Conservation (phyloP, 2,113 vertebrate genomes). For the Diphyllodes magnificus region DNA sequence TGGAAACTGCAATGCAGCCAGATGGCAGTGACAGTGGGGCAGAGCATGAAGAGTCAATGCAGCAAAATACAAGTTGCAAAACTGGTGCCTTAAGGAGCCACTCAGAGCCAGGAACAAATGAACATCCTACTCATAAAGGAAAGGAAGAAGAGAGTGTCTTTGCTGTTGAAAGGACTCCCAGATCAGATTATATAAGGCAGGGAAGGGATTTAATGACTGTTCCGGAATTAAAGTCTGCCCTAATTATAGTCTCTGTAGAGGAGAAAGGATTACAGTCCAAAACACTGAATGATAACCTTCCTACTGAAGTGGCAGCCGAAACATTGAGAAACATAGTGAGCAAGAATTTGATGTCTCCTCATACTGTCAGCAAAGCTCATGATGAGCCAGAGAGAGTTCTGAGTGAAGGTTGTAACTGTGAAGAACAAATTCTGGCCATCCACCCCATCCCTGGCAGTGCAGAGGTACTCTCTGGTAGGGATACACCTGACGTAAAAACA, state of each 20-base stretch:
- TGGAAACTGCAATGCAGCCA: background rate
- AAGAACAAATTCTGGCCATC: background rate
- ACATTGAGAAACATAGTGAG: background rate
- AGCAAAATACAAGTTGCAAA: background rate
- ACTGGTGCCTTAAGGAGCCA: background rate
- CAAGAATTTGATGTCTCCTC: background rate
- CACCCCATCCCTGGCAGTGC: background rate
- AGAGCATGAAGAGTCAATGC: background rate
- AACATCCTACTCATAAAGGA: background rate
- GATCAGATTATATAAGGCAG: background rate
- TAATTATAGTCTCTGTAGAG: constrained; percentile 41
- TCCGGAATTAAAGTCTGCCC: background rate
- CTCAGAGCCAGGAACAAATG: background rate
- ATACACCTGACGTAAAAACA: background rate
- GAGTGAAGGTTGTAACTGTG: background rate
- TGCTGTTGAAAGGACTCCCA: background rate
- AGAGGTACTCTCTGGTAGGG: background rate
- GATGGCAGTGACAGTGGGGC: background rate
- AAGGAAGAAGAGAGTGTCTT: background rate
- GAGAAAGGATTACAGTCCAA: constrained; percentile 49
- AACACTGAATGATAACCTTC: background rate
- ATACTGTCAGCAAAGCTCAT: background rate
- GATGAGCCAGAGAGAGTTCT: background rate
- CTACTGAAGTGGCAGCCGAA: background rate
- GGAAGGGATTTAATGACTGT: background rate